phyloP scores from a whole-genome alignment of 2,113 vertebrate species.

The Ictalurus punctatus region DNA sequence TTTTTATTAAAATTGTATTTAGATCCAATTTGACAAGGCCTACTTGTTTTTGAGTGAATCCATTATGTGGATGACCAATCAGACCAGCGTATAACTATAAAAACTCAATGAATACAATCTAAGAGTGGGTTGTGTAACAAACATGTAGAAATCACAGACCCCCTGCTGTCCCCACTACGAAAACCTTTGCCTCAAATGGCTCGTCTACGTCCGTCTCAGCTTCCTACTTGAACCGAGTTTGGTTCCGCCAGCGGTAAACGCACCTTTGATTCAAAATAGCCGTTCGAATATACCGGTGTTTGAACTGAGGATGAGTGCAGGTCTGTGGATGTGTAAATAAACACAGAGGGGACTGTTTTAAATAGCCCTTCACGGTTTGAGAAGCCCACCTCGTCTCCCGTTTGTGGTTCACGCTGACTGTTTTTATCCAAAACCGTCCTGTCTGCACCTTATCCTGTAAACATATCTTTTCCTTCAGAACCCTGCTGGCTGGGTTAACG shows the following conservation, averaged over 20 bases:
- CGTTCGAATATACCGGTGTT: conserved; percentile 49
- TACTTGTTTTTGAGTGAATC: background rate
- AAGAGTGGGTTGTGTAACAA: background rate
- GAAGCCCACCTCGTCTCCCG: conserved; percentile 21
- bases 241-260: conserved; percentile 10
- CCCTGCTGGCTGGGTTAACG: background rate
- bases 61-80: background rate
- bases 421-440: conserved; percentile 22
- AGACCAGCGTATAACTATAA: background rate
- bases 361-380: conserved; percentile 29
- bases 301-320: conserved; percentile 26
- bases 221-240: background rate
- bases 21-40: background rate
- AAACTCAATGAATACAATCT: background rate
- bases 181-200: background rate
- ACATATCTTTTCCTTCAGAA: conserved; percentile 41
- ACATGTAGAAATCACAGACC: background rate
- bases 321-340: conserved; percentile 48
- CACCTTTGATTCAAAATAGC: conserved; percentile 56
- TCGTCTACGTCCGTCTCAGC: background rate
- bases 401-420: conserved; percentile 34
- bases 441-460: conserved; percentile 44
- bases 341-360: conserved; percentile 15
- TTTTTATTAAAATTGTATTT: background rate
- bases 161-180: background rate